Percentiles rank a stretch among this genome's conserved stretches.
Evolutionary conservation across 2,797 vertebrate genomes (phyloP).

Genomic region (Danionella dracula): DNA sequence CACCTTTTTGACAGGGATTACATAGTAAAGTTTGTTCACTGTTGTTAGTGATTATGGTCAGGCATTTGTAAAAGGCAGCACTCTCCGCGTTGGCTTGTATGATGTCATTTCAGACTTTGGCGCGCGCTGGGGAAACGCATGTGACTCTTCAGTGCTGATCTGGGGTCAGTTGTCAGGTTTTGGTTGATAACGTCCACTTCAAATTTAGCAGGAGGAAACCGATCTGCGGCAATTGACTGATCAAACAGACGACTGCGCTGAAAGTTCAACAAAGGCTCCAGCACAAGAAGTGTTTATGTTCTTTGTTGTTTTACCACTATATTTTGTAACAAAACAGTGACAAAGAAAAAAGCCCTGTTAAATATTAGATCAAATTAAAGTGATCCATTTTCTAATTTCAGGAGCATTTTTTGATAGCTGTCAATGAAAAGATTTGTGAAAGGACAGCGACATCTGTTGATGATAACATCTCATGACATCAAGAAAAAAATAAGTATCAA

Average conservation of each 20-base stretch:
- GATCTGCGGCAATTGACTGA: neutral
- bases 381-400: too few relatives aligned
- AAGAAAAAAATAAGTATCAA: too few relatives aligned
- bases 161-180: neutral
- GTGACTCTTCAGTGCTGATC: neutral
- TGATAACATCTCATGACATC: neutral
- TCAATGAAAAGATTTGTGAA: neutral
- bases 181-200: neutral
- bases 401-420: too few relatives aligned
- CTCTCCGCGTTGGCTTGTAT: constrained; percentile 49
- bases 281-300: too few relatives aligned
- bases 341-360: too few relatives aligned
- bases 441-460: constrained; percentile 13
- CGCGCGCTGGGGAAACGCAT: neutral
- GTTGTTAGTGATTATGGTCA: constrained; percentile 22
- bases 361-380: too few relatives aligned
- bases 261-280: too few relatives aligned
- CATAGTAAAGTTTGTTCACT: neutral
- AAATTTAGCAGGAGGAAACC: neutral
- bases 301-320: too few relatives aligned
- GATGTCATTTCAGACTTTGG: constrained; percentile 47
- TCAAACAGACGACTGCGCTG: neutral
- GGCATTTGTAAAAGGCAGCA: constrained; percentile 44
- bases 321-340: too few relatives aligned
- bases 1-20: too few relatives aligned